phyloP scores from a whole-genome alignment of 2,797 vertebrate genomes.

The Rhinoraja longicauda region DNA sequence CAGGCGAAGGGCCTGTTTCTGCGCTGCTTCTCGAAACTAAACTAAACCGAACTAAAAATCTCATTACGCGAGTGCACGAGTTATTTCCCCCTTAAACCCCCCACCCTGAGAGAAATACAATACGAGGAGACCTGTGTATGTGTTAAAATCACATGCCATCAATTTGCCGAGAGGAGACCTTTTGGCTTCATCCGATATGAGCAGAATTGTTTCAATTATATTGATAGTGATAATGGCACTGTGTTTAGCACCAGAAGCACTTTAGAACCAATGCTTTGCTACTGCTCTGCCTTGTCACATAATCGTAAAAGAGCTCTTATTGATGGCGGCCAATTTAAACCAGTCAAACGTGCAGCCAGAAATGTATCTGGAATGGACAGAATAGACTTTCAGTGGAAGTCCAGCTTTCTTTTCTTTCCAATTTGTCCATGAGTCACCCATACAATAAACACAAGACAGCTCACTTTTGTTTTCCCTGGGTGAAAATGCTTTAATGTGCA shows the following conservation, averaged over 20 bases:
- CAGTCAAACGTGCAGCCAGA: background rate
- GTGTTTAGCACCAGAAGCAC: constrained; percentile 13
- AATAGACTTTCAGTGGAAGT: constrained; percentile 8
- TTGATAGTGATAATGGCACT: constrained; percentile 24
- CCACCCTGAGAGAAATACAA: background rate
- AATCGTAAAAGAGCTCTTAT: background rate
- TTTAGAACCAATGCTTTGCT: background rate
- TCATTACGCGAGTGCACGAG: background rate
- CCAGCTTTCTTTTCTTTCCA: constrained; percentile 22
- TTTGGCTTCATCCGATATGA: constrained; percentile 23
- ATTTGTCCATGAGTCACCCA: constrained; percentile 43
- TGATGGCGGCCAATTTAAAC: constrained; percentile 36
- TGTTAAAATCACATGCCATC: constrained; percentile 24
- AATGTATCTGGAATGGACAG: background rate
- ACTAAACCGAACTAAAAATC: too few species aligned
- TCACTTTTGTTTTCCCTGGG: background rate
- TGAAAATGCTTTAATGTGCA: background rate
- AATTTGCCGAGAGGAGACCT: constrained; percentile 15
- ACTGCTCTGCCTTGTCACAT: constrained; percentile 21
- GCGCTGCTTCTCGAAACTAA: too few species aligned
- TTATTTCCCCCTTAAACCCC: too few species aligned
- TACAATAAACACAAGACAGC: constrained; percentile 38
- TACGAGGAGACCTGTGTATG: background rate
- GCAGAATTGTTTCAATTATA: constrained; percentile 37
- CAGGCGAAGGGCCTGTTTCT: too few species aligned